phyloP scores from a whole-genome alignment of 2,113 vertebrate species.

The Xenotilapia flavipinnis region DNA sequence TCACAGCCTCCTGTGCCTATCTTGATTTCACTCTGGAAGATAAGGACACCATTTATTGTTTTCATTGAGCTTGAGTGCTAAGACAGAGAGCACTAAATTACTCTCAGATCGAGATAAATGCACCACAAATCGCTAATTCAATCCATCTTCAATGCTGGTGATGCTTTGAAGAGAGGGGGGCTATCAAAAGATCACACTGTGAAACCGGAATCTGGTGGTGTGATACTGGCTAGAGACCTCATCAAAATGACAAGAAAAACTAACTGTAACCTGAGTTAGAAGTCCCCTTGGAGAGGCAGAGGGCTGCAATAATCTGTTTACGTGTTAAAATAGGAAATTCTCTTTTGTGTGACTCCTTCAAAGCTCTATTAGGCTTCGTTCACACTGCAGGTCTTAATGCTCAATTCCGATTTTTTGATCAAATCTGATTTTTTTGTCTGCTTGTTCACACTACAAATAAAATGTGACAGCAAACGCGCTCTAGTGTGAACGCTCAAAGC shows the following conservation, averaged over 20 bases:
- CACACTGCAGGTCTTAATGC: background rate
- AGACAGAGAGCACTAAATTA: slow-evolving; percentile 58
- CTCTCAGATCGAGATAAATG: slow-evolving; percentile 61
- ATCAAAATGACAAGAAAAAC: slow-evolving; percentile 40
- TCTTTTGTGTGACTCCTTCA: background rate
- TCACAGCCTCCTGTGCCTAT: slow-evolving; percentile 53
- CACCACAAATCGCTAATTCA: slow-evolving; percentile 55
- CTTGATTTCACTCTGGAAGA: slow-evolving; percentile 67
- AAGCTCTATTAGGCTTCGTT: background rate
- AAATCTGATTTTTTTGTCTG: background rate
- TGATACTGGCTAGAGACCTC: slow-evolving; percentile 33
- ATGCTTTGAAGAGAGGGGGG: slow-evolving; percentile 40
- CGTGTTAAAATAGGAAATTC: slow-evolving; percentile 2
- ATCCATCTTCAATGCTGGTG: slow-evolving; percentile 43
- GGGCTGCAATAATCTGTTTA: background rate
- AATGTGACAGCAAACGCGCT: accelerated
- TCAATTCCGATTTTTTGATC: background rate
- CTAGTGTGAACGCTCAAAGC: accelerated
- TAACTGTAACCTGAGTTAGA: slow-evolving; percentile 27
- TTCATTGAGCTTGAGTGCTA: slow-evolving; percentile 63
- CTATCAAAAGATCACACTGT: slow-evolving; percentile 43
- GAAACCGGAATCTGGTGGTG: slow-evolving; percentile 44
- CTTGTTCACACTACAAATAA: background rate
- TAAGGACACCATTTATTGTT: slow-evolving; percentile 73
- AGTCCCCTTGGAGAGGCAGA: slow-evolving; percentile 16